These are phyloP conservation scores for Leucoraja erinaceus DNA, from an alignment of 2,113 vertebrate genomes.

Conservation along the genomic window DNA sequence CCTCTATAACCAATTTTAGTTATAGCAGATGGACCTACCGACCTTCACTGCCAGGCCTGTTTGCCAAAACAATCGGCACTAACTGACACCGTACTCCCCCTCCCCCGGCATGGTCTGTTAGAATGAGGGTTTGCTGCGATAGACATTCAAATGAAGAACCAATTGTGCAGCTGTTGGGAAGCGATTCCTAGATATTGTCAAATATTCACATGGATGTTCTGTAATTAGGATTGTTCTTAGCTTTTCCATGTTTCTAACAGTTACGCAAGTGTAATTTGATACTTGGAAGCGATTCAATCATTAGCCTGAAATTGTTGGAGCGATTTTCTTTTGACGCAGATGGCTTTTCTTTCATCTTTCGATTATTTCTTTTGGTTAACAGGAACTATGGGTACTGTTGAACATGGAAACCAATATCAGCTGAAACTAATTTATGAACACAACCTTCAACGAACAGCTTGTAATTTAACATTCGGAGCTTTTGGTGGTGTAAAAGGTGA, in stretches of 20 bases:
- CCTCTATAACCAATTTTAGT: no score
- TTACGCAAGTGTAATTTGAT: background rate
- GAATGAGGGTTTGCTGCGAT: no score
- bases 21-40: no score
- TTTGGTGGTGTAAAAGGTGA: conserved; percentile 91
- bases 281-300: background rate
- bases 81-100: no score
- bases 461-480: conserved; percentile 86
- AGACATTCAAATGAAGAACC: background rate
- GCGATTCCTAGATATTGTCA: background rate
- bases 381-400: conserved; percentile 83
- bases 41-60: no score
- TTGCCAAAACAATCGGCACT: no score
- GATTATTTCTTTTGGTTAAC: conserved; percentile 33
- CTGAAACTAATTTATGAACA: conserved; percentile 89
- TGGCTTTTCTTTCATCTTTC: background rate
- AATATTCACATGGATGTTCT: background rate
- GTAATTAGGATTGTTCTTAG: background rate
- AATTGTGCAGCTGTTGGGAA: background rate
- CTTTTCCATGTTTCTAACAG: background rate
- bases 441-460: conserved; percentile 84
- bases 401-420: conserved; percentile 92
- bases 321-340: background rate
- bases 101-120: no score
- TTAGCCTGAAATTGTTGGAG: background rate